These are phyloP conservation scores for Ichneumoninae sp. DNA, from an alignment of 2,888 invertebrate genomes.

Conservation along the genomic window DNA sequence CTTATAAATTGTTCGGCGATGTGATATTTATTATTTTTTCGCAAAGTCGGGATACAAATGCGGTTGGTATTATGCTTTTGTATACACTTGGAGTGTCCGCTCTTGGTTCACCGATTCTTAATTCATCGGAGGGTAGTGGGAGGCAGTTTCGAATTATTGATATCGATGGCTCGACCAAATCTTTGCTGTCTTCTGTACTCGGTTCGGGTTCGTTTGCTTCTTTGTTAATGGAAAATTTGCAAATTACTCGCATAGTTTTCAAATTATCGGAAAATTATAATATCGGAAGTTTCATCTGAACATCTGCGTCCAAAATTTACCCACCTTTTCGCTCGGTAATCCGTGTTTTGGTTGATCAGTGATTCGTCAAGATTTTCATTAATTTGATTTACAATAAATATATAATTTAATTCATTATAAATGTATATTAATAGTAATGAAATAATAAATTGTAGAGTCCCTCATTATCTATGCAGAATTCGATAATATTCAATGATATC, in stretches of 20 bases:
- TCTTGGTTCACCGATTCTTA: constrained; percentile 4
- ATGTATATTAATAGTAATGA: not conserved
- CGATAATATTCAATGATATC: not conserved
- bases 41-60: constrained; percentile 2
- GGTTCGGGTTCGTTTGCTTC: too few species aligned
- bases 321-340: too few species aligned
- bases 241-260: too few species aligned
- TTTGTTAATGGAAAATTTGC: too few species aligned
- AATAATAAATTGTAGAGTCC: not conserved
- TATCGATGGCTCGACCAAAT: not conserved
- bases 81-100: not conserved
- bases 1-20: constrained; percentile 60
- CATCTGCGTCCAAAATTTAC: too few species aligned
- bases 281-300: too few species aligned
- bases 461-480: not conserved
- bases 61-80: constrained; percentile 3
- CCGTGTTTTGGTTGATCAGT: too few species aligned
- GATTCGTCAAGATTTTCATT: not conserved
- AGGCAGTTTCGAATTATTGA: constrained; percentile 26
- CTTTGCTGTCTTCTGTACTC: too few species aligned
- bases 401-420: not conserved
- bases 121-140: not conserved
- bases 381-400: not conserved
- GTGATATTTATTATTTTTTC: constrained; percentile 51
- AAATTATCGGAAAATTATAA: too few species aligned